Percentiles rank a stretch among this genome's conserved stretches.
Evolutionary conservation across 2,888 invertebrate genomes (phyloP).

Genomic region (Nomada lathburiana): DNA sequence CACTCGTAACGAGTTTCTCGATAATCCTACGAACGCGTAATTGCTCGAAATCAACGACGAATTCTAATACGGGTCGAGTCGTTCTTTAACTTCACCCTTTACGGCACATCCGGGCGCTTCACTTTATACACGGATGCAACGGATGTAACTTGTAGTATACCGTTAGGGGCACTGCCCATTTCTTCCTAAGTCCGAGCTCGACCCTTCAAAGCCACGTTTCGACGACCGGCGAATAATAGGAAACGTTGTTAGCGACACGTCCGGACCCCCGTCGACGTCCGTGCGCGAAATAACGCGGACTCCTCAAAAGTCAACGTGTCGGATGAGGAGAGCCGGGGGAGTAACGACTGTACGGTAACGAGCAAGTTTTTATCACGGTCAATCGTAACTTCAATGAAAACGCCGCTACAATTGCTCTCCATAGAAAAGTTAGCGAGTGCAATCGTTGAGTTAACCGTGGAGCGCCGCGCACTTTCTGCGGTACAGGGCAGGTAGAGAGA

Average conservation of each 20-base stretch:
- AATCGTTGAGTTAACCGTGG: slow-evolving; percentile 41
- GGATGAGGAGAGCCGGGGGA: slow-evolving; percentile 25
- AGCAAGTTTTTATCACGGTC: slow-evolving; percentile 50
- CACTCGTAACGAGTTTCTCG: too few relatives aligned
- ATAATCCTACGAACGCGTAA: neutral
- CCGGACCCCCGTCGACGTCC: neutral
- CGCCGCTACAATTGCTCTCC: slow-evolving; percentile 35
- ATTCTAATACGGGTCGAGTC: neutral
- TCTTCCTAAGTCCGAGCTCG: too few relatives aligned
- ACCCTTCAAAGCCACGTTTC: neutral
- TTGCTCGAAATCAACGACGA: neutral
- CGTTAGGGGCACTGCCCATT: too few relatives aligned
- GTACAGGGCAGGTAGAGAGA: neutral
- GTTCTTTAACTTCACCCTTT: too few relatives aligned
- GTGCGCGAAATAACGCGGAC: slow-evolving; percentile 3
- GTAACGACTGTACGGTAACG: slow-evolving; percentile 46
- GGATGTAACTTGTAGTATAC: too few relatives aligned
- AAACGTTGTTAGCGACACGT: slow-evolving; percentile 20
- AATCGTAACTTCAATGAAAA: slow-evolving; percentile 50
- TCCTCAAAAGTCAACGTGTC: slow-evolving; percentile 37
- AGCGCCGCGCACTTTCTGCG: neutral
- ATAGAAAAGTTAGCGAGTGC: slow-evolving; percentile 39
- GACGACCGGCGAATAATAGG: neutral
- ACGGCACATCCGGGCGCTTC: too few relatives aligned
- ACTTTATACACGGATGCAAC: too few relatives aligned